These are phyloP conservation scores for Amia ocellicauda DNA, from an alignment of 2,113 vertebrate genomes.

Conservation along the genomic window DNA sequence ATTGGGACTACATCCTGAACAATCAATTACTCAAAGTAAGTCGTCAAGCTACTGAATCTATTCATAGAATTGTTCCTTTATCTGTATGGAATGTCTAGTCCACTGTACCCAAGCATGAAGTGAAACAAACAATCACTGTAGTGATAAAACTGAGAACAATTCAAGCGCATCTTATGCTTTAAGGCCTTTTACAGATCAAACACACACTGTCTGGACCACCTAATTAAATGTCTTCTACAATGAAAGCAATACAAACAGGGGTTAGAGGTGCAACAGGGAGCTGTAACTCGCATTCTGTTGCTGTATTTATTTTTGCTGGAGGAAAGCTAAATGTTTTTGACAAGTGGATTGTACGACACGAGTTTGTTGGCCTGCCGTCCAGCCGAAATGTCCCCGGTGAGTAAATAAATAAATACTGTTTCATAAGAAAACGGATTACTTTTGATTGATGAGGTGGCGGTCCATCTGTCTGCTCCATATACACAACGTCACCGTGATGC, in stretches of 20 bases:
- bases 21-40: no score
- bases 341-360: slow-evolving; percentile 49
- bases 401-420: slow-evolving; percentile 49
- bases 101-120: no score
- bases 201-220: no score
- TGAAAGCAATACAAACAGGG: background rate
- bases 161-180: no score
- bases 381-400: slow-evolving; percentile 37
- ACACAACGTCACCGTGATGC: slow-evolving; percentile 46
- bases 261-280: slow-evolving; percentile 11
- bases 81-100: no score
- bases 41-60: no score
- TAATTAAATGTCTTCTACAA: slow-evolving; percentile 11
- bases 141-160: no score
- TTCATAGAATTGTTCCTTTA: no score
- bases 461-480: slow-evolving; percentile 41
- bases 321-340: slow-evolving; percentile 44
- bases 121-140: no score
- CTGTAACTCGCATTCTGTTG: background rate
- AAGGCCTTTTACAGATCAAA: no score
- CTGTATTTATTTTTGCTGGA: slow-evolving; percentile 24
- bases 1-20: no score
- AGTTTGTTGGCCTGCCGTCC: slow-evolving; percentile 32
- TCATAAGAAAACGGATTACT: slow-evolving; percentile 34
- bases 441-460: slow-evolving; percentile 48